Percentiles rank a stretch among this genome's conserved stretches.
These are phyloP conservation scores for Oasisia sp. DNA, from an alignment of 2,888 invertebrate species.

Conservation along the genomic window DNA sequence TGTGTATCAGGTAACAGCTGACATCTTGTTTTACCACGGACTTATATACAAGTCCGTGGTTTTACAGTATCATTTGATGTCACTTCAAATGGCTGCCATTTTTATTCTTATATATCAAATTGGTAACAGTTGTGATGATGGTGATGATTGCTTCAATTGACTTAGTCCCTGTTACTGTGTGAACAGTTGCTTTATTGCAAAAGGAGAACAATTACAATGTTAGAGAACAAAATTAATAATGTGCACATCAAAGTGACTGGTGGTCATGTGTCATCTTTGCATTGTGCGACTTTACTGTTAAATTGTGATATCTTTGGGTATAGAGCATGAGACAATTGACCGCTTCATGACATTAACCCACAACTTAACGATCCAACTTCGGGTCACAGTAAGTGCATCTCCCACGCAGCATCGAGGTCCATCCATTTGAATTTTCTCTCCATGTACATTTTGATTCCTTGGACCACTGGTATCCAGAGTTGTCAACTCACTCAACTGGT, in stretches of 20 bases:
- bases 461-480: too few species aligned
- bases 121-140: neutral
- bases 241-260: neutral
- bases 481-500: too few species aligned
- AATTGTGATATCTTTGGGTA: neutral
- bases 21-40: neutral
- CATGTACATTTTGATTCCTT: too few species aligned
- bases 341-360: neutral
- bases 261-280: neutral
- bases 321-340: neutral
- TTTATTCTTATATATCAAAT: neutral
- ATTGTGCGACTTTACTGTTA: neutral
- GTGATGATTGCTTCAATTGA: neutral
- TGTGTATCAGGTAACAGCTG: neutral
- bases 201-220: neutral
- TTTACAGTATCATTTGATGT: neutral
- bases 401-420: too few species aligned
- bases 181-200: neutral
- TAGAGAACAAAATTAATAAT: too few species aligned
- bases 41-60: too few species aligned
- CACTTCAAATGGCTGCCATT: neutral
- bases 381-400: too few species aligned
- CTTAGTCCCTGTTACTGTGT: too few species aligned
- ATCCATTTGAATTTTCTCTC: too few species aligned
- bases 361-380: too few species aligned